phyloP scores from a whole-genome alignment of 1,140 invertebrate genomes.

The Bombus ignitus region DNA sequence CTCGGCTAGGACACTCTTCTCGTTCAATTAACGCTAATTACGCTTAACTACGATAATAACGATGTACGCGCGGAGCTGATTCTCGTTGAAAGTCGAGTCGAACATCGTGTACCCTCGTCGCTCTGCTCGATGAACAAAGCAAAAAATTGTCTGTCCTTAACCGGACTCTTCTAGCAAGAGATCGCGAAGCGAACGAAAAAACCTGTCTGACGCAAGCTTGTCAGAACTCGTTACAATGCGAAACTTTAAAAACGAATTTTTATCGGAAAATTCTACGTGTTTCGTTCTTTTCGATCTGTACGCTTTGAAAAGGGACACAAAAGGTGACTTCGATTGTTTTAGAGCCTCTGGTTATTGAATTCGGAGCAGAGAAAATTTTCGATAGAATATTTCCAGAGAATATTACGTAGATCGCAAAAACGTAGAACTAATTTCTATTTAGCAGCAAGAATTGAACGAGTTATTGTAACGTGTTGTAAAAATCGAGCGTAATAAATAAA shows the following conservation, averaged over 20 bases:
- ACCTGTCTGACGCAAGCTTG: background rate
- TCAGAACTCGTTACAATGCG: background rate
- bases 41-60: constrained; percentile 58
- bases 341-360: background rate
- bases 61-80: constrained; percentile 45
- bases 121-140: no score
- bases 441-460: no score
- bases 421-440: no score
- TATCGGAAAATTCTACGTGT: background rate
- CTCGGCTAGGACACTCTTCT: constrained; percentile 23
- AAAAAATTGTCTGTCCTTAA: constrained; percentile 8
- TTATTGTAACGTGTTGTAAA: no score
- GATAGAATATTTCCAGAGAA: no score
- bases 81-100: constrained; percentile 32
- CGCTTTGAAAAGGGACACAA: background rate
- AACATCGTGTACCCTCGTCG: background rate
- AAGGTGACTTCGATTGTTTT: background rate
- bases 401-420: no score
- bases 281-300: background rate
- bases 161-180: background rate
- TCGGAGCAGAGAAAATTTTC: background rate
- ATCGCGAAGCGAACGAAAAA: background rate
- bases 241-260: background rate
- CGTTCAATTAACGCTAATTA: constrained; percentile 65
- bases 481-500: no score